Conservation (phyloP, 2,888 invertebrate species). For the Synanthedon andrenaeformis region DNA sequence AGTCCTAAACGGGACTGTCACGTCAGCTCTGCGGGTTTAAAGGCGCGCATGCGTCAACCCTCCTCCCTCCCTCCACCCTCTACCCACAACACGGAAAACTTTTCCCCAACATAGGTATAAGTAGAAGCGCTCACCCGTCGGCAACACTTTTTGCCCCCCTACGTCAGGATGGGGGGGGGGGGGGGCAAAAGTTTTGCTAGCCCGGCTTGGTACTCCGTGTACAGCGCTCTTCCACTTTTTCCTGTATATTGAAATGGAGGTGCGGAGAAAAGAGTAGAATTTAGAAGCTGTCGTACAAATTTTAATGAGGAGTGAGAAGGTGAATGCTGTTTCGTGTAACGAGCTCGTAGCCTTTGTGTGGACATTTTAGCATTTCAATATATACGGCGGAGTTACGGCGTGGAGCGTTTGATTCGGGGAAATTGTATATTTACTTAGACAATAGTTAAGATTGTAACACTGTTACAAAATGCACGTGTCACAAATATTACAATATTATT, state of each 20-base stretch:
- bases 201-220: conserved; percentile 62
- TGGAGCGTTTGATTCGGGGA: conserved; percentile 15
- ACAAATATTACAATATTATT: no score
- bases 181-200: conserved; percentile 65
- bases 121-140: conserved; percentile 59
- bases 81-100: conserved; percentile 70
- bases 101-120: conserved; percentile 68
- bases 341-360: conserved; percentile 35
- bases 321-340: conserved; percentile 44
- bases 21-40: conserved; percentile 45
- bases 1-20: conserved; percentile 57
- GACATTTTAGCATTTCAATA: conserved; percentile 36
- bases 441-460: background rate
- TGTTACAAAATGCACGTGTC: background rate
- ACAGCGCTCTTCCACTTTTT: conserved; percentile 70
- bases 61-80: conserved; percentile 33
- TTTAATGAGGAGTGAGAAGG: conserved; percentile 67
- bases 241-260: conserved; percentile 71
- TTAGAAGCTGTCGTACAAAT: conserved; percentile 68
- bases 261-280: conserved; percentile 69
- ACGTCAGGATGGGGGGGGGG: conserved; percentile 32
- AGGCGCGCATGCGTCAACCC: conserved; percentile 49
- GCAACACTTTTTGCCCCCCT: conserved; percentile 69
- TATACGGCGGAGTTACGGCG: conserved; percentile 17
- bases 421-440: background rate